Evolutionary conservation across 1,140 invertebrate species (phyloP).

Genomic region (Wiebesia pumilae): DNA sequence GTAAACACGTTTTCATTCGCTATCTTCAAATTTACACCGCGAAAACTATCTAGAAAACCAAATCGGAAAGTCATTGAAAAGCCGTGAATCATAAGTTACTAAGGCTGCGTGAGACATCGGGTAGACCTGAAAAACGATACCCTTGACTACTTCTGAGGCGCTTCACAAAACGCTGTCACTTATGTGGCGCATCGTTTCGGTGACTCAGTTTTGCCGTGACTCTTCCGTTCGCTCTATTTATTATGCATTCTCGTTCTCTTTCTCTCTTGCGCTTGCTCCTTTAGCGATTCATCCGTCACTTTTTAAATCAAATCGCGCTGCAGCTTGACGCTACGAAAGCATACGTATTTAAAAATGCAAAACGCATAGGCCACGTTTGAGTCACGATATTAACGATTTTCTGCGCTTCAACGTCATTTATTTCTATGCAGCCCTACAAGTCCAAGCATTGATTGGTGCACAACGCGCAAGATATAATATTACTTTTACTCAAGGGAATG

Average conservation of each 20-base stretch:
- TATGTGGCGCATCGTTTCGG: not conserved
- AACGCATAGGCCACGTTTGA: not conserved
- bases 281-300: not conserved
- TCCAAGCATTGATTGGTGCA: not conserved
- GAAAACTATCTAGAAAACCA: not conserved
- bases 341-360: not conserved
- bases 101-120: constrained; percentile 30
- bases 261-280: not conserved
- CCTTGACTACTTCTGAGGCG: not conserved
- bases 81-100: constrained; percentile 37
- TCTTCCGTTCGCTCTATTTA: not conserved
- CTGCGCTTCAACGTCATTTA: not conserved
- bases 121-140: constrained; percentile 38
- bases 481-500: not conserved
- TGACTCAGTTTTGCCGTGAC: constrained; percentile 24
- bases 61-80: not conserved
- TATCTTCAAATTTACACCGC: no score
- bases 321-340: not conserved
- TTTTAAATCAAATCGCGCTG: not conserved
- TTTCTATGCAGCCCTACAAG: not conserved
- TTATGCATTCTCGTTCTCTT: not conserved
- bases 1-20: no score
- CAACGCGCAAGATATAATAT: not conserved
- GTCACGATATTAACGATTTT: not conserved
- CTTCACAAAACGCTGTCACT: not conserved